A percentile compares a stretch with the other conserved stretches of the same genome.
Evolutionary conservation across 2,888 invertebrate genomes (phyloP).

Genomic region (Nowickia ferox): DNA sequence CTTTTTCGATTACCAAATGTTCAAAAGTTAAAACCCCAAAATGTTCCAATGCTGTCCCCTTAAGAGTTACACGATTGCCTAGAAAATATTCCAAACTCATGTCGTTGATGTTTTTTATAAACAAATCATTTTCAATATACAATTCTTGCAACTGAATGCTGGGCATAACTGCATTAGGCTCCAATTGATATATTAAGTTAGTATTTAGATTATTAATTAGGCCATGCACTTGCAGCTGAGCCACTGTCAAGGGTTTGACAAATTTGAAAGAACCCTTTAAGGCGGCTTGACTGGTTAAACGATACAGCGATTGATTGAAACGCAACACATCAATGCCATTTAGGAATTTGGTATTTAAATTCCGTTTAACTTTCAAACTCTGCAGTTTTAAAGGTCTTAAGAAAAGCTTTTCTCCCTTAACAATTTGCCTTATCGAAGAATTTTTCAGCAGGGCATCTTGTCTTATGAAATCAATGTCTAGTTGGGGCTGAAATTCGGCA

Average conservation of each 20-base stretch:
- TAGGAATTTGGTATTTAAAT: slow-evolving; percentile 66
- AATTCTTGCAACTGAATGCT: slow-evolving; percentile 72
- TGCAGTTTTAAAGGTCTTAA: slow-evolving; percentile 66
- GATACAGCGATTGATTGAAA: slow-evolving; percentile 79
- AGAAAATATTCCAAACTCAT: slow-evolving; percentile 78
- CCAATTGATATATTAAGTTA: slow-evolving; percentile 73
- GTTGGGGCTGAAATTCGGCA: slow-evolving; percentile 70
- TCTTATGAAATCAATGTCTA: slow-evolving; percentile 77
- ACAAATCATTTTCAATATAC: slow-evolving; percentile 72
- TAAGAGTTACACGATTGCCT: slow-evolving; percentile 77
- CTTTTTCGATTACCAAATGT: slow-evolving; percentile 75
- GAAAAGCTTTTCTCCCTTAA: slow-evolving; percentile 74
- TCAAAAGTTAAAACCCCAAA: slow-evolving; percentile 79
- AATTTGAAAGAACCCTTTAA: slow-evolving; percentile 76
- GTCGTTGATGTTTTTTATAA: slow-evolving; percentile 76
- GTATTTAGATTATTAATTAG: slow-evolving; percentile 74
- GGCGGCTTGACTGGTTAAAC: slow-evolving; percentile 74
- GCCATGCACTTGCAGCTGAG: slow-evolving; percentile 73
- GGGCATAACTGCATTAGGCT: slow-evolving; percentile 71
- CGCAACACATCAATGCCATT: slow-evolving; percentile 77
- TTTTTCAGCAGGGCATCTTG: slow-evolving; percentile 76
- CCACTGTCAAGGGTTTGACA: slow-evolving; percentile 71
- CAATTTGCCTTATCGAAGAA: slow-evolving; percentile 69
- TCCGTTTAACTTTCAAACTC: slow-evolving; percentile 51
- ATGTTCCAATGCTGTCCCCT: slow-evolving; percentile 76